Evolutionary conservation across 1,140 invertebrate species (phyloP).

Genomic region (Leguminivora glycinivorella): DNA sequence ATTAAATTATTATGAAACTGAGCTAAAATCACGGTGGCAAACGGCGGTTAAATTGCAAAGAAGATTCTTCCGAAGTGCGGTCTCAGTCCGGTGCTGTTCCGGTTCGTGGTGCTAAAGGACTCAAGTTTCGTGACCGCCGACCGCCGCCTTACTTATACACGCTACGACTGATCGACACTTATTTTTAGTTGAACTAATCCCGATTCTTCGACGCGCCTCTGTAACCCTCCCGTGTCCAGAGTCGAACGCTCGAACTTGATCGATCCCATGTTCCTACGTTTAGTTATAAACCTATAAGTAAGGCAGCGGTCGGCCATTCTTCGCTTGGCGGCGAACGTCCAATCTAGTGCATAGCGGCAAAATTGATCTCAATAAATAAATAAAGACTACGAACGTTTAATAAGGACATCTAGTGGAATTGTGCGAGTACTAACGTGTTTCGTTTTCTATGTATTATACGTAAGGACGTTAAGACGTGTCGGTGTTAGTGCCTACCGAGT

Average conservation of each 20-base stretch:
- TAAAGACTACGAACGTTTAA: constrained; percentile 66
- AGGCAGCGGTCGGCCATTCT: constrained; percentile 15
- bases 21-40: background rate
- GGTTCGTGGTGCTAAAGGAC: background rate
- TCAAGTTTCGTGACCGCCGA: background rate
- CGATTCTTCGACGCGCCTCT: background rate
- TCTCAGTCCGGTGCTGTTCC: background rate
- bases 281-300: constrained; percentile 29
- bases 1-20: no score
- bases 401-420: constrained; percentile 74
- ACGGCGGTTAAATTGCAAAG: background rate
- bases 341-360: constrained; percentile 68
- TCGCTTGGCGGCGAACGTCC: constrained; percentile 44
- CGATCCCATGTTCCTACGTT: constrained; percentile 26
- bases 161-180: background rate
- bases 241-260: background rate
- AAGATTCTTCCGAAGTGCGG: background rate
- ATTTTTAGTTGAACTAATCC: background rate
- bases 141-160: background rate
- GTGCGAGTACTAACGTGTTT: constrained; percentile 69
- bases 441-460: constrained; percentile 72
- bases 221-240: background rate
- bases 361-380: constrained; percentile 76
- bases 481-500: constrained; percentile 75
- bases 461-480: constrained; percentile 62